Percentiles rank a stretch among this genome's conserved stretches.
phyloP scores from a whole-genome alignment of 2,113 vertebrate genomes.

The Periophthalmus modestus region DNA sequence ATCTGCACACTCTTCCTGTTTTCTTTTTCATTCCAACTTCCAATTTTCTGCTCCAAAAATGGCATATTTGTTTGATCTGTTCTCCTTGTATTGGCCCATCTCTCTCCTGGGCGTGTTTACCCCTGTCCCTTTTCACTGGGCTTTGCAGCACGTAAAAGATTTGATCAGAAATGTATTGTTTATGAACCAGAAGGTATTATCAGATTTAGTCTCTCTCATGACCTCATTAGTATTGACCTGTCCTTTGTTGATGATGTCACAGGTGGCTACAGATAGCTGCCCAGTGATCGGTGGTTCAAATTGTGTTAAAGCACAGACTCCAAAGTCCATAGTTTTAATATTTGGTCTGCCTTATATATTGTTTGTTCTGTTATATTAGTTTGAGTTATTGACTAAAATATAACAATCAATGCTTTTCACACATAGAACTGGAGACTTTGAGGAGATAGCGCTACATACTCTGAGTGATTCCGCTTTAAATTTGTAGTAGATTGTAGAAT shows the following conservation, averaged over 20 bases:
- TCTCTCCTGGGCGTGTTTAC: not conserved
- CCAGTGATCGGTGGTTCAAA: constrained; percentile 45
- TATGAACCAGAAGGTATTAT: constrained; percentile 70
- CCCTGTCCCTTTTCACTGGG: not conserved
- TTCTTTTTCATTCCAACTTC: not conserved
- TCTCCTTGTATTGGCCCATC: not conserved
- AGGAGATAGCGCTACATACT: no score
- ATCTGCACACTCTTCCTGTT: not conserved
- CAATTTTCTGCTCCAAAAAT: not conserved
- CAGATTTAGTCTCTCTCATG: constrained; percentile 62
- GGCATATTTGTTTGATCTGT: not conserved
- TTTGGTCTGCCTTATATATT: not conserved
- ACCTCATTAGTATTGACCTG: constrained; percentile 81
- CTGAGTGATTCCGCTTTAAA: not conserved
- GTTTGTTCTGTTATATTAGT: not conserved
- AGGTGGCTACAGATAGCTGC: constrained; percentile 44
- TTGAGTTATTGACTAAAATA: no score
- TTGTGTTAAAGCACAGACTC: constrained; percentile 33
- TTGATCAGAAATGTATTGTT: constrained; percentile 78
- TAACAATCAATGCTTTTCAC: no score
- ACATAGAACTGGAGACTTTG: no score
- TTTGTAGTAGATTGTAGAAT: no score
- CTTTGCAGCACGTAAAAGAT: constrained; percentile 47
- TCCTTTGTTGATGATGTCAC: constrained; percentile 66
- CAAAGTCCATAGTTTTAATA: not conserved